Conservation (phyloP, 2,888 invertebrate genomes). For the Lochmaea capreae region DNA sequence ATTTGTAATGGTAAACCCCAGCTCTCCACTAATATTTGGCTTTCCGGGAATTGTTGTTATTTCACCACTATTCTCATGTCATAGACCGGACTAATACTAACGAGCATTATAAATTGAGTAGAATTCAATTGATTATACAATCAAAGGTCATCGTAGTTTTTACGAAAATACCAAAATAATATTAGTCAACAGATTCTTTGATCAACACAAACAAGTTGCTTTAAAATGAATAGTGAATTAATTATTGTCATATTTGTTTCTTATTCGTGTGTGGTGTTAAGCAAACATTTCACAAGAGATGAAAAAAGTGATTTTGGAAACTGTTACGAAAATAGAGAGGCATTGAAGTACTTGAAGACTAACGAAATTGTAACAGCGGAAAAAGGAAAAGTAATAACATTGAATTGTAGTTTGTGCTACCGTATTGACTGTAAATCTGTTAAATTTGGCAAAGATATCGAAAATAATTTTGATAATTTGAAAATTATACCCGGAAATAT, state of each 20-base stretch:
- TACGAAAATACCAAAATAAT: neutral
- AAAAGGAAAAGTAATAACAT: neutral
- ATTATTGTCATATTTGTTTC: neutral
- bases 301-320: neutral
- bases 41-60: too few relatives aligned
- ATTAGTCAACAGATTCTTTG: neutral
- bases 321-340: neutral
- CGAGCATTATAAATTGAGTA: neutral
- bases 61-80: too few relatives aligned
- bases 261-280: neutral
- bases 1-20: too few relatives aligned
- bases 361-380: neutral
- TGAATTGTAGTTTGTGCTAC: conserved; percentile 17
- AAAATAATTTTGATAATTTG: neutral
- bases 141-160: neutral
- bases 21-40: too few relatives aligned
- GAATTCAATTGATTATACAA: neutral
- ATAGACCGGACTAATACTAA: too few relatives aligned
- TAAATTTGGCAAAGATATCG: conserved; percentile 11
- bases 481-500: neutral
- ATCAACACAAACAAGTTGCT: neutral
- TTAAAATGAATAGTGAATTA: neutral
- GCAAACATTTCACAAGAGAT: neutral
- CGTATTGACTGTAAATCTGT: conserved; percentile 6
- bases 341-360: neutral